Base-by-base conservation (phyloP, 1,140 invertebrate species). In the Aphidius ervi region DNA sequence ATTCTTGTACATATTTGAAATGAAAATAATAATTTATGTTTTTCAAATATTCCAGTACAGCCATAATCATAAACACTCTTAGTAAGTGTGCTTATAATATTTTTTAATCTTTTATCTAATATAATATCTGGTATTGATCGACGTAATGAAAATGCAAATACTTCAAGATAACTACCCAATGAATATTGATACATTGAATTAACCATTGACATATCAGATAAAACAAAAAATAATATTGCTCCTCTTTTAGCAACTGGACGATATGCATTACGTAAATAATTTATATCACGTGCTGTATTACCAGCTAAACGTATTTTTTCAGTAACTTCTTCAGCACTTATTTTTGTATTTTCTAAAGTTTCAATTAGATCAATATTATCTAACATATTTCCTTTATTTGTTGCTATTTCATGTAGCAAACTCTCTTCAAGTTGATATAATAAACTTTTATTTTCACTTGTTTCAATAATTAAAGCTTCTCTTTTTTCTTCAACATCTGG, bases 171-270 rank as follows among this genome's bases (percentile, higher is more conserved):
- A 3, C 88, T 86, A 5, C 82, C 85, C 31, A 97, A 75, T 0
- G 93, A 94, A 75, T 95, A 95, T 68, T 96, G 93, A 72, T 97
- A 97, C 92, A 96, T 96, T 9, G 84, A 78, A 73, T 93, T 93
- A 0, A 97, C 88, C 0, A 82, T 79, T 0, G 91, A 85, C 90
- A 95, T 91, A 70, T 95, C 92, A 0, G 89, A 85, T 7, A 97
- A 75, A 4, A 94, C 89, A 72, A 95, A 96, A 74, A 95, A 96
- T 23, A 96, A 77, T 56, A 95, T 88, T 8, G 93, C 92, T 9
- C 93, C 93, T 57, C 91, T 82, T 66, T 86, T 87, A 0, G 93
- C 92, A 3, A 87, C 91, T 1, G 89, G 85, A 43, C 90, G 81
- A 76, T 95, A 97, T 1, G 87, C 88, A 64, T 95, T 88, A 58